Conservation (phyloP, 2,797 vertebrate genomes). For the Emydoidea blandingii region DNA sequence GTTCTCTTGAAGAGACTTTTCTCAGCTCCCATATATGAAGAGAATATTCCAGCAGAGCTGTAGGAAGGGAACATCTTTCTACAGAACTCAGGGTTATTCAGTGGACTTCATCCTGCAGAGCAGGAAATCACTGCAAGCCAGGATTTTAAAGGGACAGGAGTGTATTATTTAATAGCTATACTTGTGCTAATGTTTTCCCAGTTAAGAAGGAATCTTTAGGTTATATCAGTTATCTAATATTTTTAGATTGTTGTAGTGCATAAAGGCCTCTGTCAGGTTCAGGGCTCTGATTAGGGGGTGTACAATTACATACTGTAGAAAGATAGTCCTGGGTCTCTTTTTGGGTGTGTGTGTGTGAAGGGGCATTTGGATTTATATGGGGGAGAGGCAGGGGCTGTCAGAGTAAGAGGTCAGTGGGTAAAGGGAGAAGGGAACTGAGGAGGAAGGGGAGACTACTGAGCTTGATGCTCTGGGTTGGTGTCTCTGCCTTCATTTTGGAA, state of each 20-base stretch:
- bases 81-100: slow-evolving; percentile 28
- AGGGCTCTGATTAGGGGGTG: neutral
- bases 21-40: neutral
- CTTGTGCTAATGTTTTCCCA: neutral
- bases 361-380: neutral
- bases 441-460: neutral
- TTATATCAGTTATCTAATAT: neutral
- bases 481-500: neutral
- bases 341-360: too few relatives aligned
- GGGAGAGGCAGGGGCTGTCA: neutral
- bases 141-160: slow-evolving; percentile 5
- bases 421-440: neutral
- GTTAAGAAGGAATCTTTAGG: neutral
- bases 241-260: neutral
- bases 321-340: neutral
- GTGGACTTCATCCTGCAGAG: slow-evolving; percentile 24
- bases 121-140: neutral
- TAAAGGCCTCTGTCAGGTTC: neutral
- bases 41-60: slow-evolving; percentile 21
- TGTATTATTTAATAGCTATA: neutral
- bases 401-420: neutral
- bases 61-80: slow-evolving; percentile 10
- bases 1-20: slow-evolving; percentile 17
- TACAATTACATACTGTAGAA: neutral
- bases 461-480: too few relatives aligned